Evolutionary conservation across 2,797 vertebrate genomes (phyloP), one percentile per base, ranked within the genome.

Genomic region (Pteronotus mesoamericanus): DNA sequence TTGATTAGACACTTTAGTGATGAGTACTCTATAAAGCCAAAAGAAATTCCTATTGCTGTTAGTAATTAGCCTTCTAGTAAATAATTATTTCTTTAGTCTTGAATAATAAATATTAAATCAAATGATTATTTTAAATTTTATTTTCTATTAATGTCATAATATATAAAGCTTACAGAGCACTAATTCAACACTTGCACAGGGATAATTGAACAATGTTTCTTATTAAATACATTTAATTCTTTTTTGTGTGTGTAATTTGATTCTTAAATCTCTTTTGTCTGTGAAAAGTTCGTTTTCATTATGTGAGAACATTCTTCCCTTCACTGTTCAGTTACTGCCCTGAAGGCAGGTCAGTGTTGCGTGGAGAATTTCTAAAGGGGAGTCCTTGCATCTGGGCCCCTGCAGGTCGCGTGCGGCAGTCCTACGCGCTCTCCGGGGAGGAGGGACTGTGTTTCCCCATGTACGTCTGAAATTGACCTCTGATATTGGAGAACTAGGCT

Each of bases 1-100:
- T 51, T 26, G 29, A 80, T 26, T 39, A 48, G 24, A 11, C 48
- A 46, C 21, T 69, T 53, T 29, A 0, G 11, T 64, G 44, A 74
- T 5, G 7, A 9, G 59, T 44, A 57, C 1, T 22, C 29, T 80
- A 2, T 61, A 77, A 94, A 79, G 64, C 26, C 11, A 22, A 66
- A 94, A 88, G 75, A 44, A 29, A 75, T 64, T 86, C 29, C 5
- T 64, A 34, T 9, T 46, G 66, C 12, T 8, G 12, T 53, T 55
- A 29, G 19, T 86, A 44, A 85, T 37, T 42, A 82, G 12, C 18
- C n/a, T 94, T 75, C 39, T 78, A 12, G 39, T 55, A 89, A 89
- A 42, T 34, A 82, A 84, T n/a, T 66, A 34, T 18, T 51, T 84
- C 79, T 74, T 64, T 75, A 32, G 88, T 90, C 44, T 90, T 34